Base-by-base conservation (phyloP, 2,888 invertebrate genomes). In the Chrysolina haemoptera region DNA sequence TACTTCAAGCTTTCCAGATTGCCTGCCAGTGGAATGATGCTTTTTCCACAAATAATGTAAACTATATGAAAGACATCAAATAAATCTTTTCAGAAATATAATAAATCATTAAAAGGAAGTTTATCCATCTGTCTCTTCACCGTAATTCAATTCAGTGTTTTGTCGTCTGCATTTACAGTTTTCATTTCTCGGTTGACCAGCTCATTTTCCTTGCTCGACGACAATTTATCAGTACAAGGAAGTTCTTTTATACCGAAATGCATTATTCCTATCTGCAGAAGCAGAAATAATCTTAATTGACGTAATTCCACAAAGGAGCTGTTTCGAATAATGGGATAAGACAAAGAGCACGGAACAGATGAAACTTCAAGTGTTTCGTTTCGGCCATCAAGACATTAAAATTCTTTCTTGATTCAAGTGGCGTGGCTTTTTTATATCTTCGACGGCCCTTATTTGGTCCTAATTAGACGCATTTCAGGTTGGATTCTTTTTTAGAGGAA, bases 271-370 rank as follows among this genome's bases (percentile, higher is more conserved):
- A 20, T 20, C 53, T 27, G 59, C 59, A 35, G 59, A 35, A 59
- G 59, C 59, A 27, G 27, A 59, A 27, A 59, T 59, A 59, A 59
- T 59, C 59, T 59, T 59, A 59, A 59, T 59, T 59, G 59, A 35
- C 27, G 59, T 35, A 59, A 59, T 59, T 35, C 35, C 59, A 59
- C 59, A 14, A 59, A 59, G 59, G 59, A 59, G 59, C 59, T 27
- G 59, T 59, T 59, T 59, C 59, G 9, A 59, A 59, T 59, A 27
- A 59, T 35, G 6, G 59, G 35, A 27, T 27, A 11, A 59, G 35
- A 35, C 59, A 59, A 59, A 59, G 59, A 59, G 14, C 59, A 59
- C 59, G 35, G 35, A 59, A 59, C 59, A 59, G 59, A 59, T 59
- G 59, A 59, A 59, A 59, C 14, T 6, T 9, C n/a, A 22, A 59